Conservation (phyloP, 1,140 invertebrate species). For the Sesamia nonagrioides region DNA sequence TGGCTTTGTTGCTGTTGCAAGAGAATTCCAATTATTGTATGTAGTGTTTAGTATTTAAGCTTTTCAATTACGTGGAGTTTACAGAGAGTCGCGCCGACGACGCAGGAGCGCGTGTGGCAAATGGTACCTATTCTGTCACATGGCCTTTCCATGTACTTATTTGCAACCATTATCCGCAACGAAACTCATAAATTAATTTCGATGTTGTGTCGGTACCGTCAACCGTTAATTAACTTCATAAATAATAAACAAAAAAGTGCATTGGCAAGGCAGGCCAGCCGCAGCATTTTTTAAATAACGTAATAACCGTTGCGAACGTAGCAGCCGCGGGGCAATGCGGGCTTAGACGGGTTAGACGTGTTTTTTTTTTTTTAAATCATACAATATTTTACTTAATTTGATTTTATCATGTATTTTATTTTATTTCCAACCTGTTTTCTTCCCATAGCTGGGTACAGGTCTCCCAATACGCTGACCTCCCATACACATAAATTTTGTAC, state of each 20-base stretch:
- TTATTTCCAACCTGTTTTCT: too few relatives aligned
- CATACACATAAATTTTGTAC: too few relatives aligned
- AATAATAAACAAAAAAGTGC: constrained; percentile 56
- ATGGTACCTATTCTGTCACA: too few relatives aligned
- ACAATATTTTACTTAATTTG: too few relatives aligned
- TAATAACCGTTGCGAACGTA: constrained; percentile 54
- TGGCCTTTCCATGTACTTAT: background rate
- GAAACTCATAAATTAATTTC: background rate
- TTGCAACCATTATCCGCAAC: background rate
- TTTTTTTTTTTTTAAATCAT: too few relatives aligned
- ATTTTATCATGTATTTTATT: too few relatives aligned
- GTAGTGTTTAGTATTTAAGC: background rate
- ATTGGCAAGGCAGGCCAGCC: constrained; percentile 11
- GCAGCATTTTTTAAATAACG: constrained; percentile 60
- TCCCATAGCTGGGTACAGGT: too few relatives aligned
- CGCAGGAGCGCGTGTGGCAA: too few relatives aligned
- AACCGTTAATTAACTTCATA: constrained; percentile 60
- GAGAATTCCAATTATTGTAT: constrained; percentile 2
- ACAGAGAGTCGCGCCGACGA: background rate
- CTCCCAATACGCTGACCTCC: too few relatives aligned
- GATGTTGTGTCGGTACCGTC: constrained; percentile 4
- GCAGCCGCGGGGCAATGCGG: background rate
- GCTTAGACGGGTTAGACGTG: too few relatives aligned
- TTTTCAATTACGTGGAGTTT: constrained; percentile 11
- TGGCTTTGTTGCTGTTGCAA: background rate